Evolutionary conservation across 2,797 vertebrate genomes (phyloP).

Genomic region (Sebastes minor): DNA sequence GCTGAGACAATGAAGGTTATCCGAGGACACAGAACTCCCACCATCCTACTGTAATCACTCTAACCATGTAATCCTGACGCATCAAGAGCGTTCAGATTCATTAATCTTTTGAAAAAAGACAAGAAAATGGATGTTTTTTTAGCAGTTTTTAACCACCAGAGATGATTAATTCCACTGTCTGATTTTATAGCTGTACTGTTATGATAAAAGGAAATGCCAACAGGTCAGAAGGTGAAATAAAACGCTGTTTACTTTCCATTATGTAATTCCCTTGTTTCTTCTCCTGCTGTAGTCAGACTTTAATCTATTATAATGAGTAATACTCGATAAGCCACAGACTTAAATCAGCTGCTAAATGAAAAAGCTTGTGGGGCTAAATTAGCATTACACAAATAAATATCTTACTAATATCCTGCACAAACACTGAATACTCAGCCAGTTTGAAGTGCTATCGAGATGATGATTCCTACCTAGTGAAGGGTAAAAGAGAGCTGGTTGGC

Average conservation of each 20-base stretch:
- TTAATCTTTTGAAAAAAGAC: not conserved
- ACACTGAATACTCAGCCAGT: not conserved
- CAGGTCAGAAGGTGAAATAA: constrained; percentile 7
- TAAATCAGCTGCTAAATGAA: constrained; percentile 30
- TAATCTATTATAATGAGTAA: constrained; percentile 7
- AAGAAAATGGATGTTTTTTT: not conserved
- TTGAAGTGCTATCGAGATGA: not conserved
- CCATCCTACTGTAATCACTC: constrained; percentile 4
- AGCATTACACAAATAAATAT: constrained; percentile 14
- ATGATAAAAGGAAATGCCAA: constrained; percentile 11
- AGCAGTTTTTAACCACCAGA: not conserved
- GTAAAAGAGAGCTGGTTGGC: not conserved
- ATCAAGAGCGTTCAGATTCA: not conserved
- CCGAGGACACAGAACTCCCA: constrained; percentile 12
- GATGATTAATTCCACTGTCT: not conserved
- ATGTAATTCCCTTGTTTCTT: constrained; percentile 14
- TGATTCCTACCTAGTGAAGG: constrained; percentile 8
- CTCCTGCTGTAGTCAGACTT: not conserved
- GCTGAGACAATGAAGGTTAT: constrained; percentile 30
- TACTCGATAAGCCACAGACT: constrained; percentile 11
- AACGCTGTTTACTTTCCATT: constrained; percentile 6
- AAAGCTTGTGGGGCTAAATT: constrained; percentile 13
- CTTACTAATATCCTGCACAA: not conserved
- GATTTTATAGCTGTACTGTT: not conserved
- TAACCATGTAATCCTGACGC: not conserved